phyloP scores from a whole-genome alignment of 2,113 vertebrate genomes.

The Echinops telfairi region DNA sequence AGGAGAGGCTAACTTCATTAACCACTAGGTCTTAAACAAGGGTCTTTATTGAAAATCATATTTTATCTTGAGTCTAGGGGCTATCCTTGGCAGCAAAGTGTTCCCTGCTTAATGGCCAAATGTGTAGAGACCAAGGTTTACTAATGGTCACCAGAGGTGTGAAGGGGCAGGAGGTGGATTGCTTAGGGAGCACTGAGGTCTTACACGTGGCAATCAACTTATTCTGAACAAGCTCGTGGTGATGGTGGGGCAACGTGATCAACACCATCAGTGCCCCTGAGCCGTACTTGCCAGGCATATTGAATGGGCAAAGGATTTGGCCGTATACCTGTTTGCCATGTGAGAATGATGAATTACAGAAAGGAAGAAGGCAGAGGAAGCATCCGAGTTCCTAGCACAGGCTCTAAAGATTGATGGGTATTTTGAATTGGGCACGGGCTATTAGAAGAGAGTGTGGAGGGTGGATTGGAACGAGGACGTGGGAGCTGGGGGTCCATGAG shows the following conservation, averaged over 20 bases:
- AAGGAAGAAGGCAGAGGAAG: neutral
- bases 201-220: neutral
- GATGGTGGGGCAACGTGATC: neutral
- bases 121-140: neutral
- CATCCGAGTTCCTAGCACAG: neutral
- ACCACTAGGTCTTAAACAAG: neutral
- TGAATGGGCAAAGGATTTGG: neutral
- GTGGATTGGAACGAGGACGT: neutral
- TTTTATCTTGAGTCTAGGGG: conserved; percentile 17
- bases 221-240: neutral
- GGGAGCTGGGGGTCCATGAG: neutral
- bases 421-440: neutral
- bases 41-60: conserved; percentile 37
- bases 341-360: neutral
- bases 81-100: neutral
- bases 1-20: neutral
- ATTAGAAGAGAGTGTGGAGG: neutral
- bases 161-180: neutral
- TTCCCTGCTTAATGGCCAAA: neutral
- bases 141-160: neutral
- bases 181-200: neutral
- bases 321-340: neutral
- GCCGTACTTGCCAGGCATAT: neutral
- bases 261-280: neutral
- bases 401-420: neutral